Evolutionary conservation across 1,140 invertebrate species (phyloP).

Genomic region (Plutomurus gul): DNA sequence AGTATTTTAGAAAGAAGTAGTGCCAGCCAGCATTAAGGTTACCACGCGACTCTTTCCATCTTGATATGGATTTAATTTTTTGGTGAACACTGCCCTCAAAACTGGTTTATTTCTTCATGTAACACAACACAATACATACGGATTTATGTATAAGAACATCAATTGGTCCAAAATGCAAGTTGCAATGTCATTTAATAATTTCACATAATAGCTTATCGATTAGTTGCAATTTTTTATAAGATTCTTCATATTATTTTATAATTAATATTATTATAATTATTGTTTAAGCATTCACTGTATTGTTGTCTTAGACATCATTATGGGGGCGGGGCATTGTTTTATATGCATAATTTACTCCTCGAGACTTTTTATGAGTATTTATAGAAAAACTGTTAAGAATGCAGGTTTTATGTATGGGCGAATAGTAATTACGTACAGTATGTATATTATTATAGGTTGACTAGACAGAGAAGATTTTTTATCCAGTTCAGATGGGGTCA

Average conservation of each 20-base stretch:
- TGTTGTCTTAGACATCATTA: no score
- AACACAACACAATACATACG: conserved; percentile 9
- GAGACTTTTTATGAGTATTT: no score
- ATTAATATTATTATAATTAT: no score
- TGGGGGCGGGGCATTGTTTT: no score
- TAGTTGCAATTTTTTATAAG: not conserved
- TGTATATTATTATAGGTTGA: not conserved
- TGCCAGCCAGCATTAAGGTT: no score
- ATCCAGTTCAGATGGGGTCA: not conserved
- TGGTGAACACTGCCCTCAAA: not conserved
- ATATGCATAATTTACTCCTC: no score
- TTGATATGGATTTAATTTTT: not conserved
- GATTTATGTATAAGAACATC: conserved; percentile 8
- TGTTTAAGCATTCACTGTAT: no score
- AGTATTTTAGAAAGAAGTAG: no score
- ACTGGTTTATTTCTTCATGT: not conserved
- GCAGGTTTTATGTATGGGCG: not conserved
- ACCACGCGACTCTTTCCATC: no score
- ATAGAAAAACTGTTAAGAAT: not conserved
- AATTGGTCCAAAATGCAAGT: conserved; percentile 23
- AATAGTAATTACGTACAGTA: not conserved
- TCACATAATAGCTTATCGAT: not conserved
- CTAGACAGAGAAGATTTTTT: not conserved
- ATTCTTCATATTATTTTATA: no score
- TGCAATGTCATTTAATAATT: conserved; percentile 6